Base-by-base conservation (phyloP, 2,113 vertebrate species). In the Pachycephala philippinensis region DNA sequence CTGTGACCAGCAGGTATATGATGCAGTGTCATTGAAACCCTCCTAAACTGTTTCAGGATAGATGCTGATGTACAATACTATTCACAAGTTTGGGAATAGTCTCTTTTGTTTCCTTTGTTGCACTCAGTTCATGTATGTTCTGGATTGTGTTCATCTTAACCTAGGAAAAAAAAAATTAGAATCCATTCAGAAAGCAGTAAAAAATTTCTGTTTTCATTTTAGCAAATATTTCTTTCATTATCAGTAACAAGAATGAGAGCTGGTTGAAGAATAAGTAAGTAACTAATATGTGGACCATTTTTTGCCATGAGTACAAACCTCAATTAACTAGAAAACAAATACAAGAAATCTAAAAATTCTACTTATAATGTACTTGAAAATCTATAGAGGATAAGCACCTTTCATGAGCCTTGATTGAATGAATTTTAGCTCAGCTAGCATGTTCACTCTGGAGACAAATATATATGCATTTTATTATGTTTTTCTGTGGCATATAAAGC, bases 11-110 rank as follows among this genome's bases (percentile, higher is more conserved):
- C 16, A 44, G 5, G 2, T 13, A 7, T 40, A n/a, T 30, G 13
- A 8, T 45, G 3, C 31, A 47, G 7, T n/a, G 35, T 49, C 47
- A 71, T 0, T 37, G 13, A 59, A 72, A 39, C 5, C 3, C 9
- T 77, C 15, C 35, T 59, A 26, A 76, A 53, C 5, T 72, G 8
- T 24, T 45, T 47, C 15, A 64, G 22, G 4, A 15, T 4, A 64
- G 35, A 69, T 21, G 8, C 2, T 40, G 6, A 44, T 40, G 10
- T 30, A 52, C 2, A 8, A 2, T 4, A 49, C 3, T 6, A 1
- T 65, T 60, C 20, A 57, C 8, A 14, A 56, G 30, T 21, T 16
- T 45, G 18, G 15, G 20, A 50, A 26, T 1, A 54, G 11, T n/a
- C 6, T 45, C 33, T 53, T 52, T 68, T 68, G 2, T n/a, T 49